Conservation (phyloP, 2,888 invertebrate genomes). For the Amphipoea oculea region DNA sequence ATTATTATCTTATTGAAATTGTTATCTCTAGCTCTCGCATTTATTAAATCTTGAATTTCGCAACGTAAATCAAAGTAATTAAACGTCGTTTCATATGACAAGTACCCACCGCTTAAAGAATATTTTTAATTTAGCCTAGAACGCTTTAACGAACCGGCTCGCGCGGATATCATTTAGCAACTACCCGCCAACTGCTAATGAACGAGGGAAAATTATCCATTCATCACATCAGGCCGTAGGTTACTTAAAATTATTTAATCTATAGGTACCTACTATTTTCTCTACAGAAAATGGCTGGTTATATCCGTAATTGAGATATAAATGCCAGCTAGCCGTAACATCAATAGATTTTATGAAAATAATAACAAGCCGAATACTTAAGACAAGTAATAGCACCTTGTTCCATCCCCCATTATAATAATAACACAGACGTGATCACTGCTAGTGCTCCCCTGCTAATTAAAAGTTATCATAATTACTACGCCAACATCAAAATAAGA, state of each 20-base stretch:
- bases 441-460: background rate
- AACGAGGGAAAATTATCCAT: conserved; percentile 66
- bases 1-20: conserved; percentile 10
- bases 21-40: conserved; percentile 12
- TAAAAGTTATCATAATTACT: too few species aligned
- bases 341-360: conserved; percentile 19
- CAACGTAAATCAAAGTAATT: conserved; percentile 58
- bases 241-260: conserved; percentile 13
- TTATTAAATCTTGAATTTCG: conserved; percentile 19
- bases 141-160: conserved; percentile 62
- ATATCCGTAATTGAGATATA: background rate
- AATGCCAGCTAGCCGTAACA: conserved; percentile 3
- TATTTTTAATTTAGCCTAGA: conserved; percentile 52
- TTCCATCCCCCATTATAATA: background rate
- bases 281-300: background rate
- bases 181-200: conserved; percentile 68
- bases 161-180: conserved; percentile 61
- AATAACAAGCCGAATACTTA: background rate
- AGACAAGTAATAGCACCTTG: background rate
- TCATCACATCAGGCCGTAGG: conserved; percentile 51
- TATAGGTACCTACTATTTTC: conserved; percentile 10
- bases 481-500: too few species aligned
- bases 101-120: conserved; percentile 39
- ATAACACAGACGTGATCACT: background rate
- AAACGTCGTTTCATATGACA: conserved; percentile 43